Evolutionary conservation across 1,140 invertebrate genomes (phyloP).

Genomic region (Drosophila pachea): DNA sequence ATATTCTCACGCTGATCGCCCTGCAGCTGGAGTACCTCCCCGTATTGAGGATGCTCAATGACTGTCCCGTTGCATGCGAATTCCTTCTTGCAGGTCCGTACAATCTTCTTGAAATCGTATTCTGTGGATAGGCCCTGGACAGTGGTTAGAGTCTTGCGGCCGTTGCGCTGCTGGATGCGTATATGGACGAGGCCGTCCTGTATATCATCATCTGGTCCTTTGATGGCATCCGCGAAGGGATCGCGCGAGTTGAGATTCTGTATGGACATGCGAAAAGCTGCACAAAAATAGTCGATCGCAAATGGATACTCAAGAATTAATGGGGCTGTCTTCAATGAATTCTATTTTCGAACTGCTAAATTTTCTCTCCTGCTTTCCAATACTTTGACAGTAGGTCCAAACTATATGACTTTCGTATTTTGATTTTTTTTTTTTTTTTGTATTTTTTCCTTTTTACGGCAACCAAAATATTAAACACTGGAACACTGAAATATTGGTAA

Average conservation of each 20-base stretch:
- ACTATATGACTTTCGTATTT: slow-evolving; percentile 30
- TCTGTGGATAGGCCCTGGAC: slow-evolving; percentile 93
- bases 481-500: slow-evolving; percentile 12
- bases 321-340: not conserved
- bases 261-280: slow-evolving; percentile 88
- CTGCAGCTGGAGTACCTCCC: slow-evolving; percentile 98
- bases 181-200: slow-evolving; percentile 99
- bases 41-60: slow-evolving; percentile 98
- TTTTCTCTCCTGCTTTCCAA: slow-evolving; percentile 7
- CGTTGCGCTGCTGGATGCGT: slow-evolving; percentile 99
- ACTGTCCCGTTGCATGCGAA: slow-evolving; percentile 98
- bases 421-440: slow-evolving; percentile 12
- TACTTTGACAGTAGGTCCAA: slow-evolving; percentile 19
- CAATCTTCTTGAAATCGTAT: slow-evolving; percentile 99
- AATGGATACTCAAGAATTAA: slow-evolving; percentile 4
- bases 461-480: slow-evolving; percentile 25
- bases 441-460: slow-evolving; percentile 16
- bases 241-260: slow-evolving; percentile 95
- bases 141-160: slow-evolving; percentile 98
- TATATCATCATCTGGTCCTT: slow-evolving; percentile 96
- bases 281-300: not conserved
- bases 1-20: slow-evolving; percentile 82
- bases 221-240: slow-evolving; percentile 93
- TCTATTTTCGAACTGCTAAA: slow-evolving; percentile 13
- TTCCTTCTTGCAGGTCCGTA: slow-evolving; percentile 99